A percentile compares a stretch with the other conserved stretches of the same genome.
Evolutionary conservation across 2,797 vertebrate species (phyloP).

Genomic region (Pseudomugil gertrudae): DNA sequence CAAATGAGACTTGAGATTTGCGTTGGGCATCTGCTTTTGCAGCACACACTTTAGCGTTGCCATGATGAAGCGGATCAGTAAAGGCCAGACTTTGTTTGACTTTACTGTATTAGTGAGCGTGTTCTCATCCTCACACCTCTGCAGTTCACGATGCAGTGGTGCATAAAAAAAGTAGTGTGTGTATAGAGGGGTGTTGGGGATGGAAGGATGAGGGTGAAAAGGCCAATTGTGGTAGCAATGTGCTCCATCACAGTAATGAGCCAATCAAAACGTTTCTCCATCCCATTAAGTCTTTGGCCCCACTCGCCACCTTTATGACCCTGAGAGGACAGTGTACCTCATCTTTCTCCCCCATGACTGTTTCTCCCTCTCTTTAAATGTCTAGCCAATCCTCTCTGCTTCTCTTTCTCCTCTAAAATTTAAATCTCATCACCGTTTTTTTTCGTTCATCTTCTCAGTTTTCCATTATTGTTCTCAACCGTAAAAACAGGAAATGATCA

Average conservation of each 20-base stretch:
- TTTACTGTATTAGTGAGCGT: conserved; percentile 34
- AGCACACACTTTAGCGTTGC: conserved; percentile 46
- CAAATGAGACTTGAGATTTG: conserved; percentile 24
- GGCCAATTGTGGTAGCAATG: conserved; percentile 73
- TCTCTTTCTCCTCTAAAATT: conserved; percentile 4
- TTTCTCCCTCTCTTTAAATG: conserved; percentile 31
- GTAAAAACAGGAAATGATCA: background rate
- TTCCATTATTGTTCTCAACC: conserved; percentile 4
- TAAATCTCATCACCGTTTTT: background rate
- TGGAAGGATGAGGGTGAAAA: conserved; percentile 51
- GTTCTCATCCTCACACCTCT: conserved; percentile 29
- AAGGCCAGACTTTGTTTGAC: conserved; percentile 39
- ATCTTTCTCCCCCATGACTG: conserved; percentile 64
- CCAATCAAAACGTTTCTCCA: conserved; percentile 82
- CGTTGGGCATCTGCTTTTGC: conserved; percentile 56
- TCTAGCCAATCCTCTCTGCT: conserved; percentile 8
- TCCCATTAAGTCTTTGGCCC: conserved; percentile 78
- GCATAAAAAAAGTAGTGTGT: conserved; percentile 59
- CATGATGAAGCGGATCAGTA: conserved; percentile 41
- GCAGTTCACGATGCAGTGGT: conserved; percentile 43
- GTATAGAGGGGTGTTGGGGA: conserved; percentile 14
- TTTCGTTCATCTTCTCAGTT: background rate
- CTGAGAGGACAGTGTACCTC: conserved; percentile 72
- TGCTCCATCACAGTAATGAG: conserved; percentile 83
- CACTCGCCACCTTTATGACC: conserved; percentile 73